Base-by-base conservation (phyloP, 2,888 invertebrate species). In the Cerceris ruficornis region DNA sequence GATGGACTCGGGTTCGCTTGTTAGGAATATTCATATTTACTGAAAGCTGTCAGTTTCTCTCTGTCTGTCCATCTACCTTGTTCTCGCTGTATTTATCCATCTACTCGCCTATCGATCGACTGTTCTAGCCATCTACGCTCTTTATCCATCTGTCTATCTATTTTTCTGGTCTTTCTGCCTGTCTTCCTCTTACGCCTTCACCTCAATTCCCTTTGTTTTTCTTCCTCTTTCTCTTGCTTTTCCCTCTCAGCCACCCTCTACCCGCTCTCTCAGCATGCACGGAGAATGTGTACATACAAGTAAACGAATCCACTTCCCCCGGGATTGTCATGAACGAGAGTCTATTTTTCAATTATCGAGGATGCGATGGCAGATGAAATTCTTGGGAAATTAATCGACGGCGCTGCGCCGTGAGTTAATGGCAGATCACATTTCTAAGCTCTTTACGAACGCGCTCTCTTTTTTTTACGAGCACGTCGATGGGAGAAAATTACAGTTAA, bases 251-350 rank as follows among this genome's bases (percentile, higher is more conserved):
- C n/a, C n/a, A n/a, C 13, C 46, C 46, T 13, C 46, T 46, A 1
- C 5, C 4, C 28, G 28, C 28, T 28, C 28, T 28, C 28, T 28
- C 28, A 28, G 28, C 28, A 28, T 28, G 28, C 28, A 28, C n/a
- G 4, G 28, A 28, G 46, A 46, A 46, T 46, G 46, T 8, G 9
- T 13, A 46, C 46, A 11, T 46, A 11, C 13, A 46, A 46, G 13
- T 58, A 62, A 61, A 57, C 73, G 73, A 69, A 60, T 39, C 39
- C 14, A 11, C 55, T 73, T 73, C 73, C 46, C 61, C 68, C 14
- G 69, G 69, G 49, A 58, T 57, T 15, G n/a, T 7, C 17, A 15
- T 41, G 17, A 50, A 17, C 15, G 49, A 57, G 57, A 42, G 1
- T 43, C 28, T 50, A 28, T 57, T 39, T 14, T 58, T 49, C n/a